These are phyloP conservation scores for Cairina moschata DNA, from an alignment of 2,113 vertebrate genomes.

Conservation along the genomic window DNA sequence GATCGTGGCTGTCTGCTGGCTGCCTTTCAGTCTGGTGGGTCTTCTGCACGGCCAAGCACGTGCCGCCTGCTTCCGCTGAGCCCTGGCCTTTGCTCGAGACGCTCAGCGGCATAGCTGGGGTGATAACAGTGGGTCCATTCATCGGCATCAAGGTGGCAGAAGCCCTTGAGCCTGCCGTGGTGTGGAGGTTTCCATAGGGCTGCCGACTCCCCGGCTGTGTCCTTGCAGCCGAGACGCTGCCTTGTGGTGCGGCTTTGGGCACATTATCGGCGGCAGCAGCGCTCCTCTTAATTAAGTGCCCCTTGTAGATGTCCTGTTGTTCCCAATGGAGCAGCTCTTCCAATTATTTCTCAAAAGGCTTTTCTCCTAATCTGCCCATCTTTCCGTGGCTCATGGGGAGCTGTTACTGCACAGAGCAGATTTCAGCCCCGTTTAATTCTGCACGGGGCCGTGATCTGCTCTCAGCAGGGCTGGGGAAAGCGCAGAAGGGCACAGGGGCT, in stretches of 20 bases:
- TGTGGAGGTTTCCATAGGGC: background rate
- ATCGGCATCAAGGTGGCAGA: background rate
- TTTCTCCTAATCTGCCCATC: background rate
- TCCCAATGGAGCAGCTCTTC: slow-evolving; percentile 43
- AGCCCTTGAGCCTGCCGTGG: background rate
- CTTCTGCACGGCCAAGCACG: background rate
- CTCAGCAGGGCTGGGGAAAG: background rate
- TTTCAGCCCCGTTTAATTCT: background rate
- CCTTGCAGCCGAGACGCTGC: background rate
- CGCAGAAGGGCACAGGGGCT: background rate
- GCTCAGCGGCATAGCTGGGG: background rate
- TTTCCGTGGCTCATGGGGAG: background rate
- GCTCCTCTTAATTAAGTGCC: slow-evolving; percentile 34
- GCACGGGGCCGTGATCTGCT: fast-evolving
- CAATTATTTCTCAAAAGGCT: slow-evolving; percentile 56
- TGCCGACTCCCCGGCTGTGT: background rate
- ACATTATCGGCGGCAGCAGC: background rate
- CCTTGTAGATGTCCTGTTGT: background rate
- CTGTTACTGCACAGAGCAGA: background rate
- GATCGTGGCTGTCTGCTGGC: background rate
- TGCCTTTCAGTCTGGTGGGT: background rate
- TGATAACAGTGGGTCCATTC: background rate
- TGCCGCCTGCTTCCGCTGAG: background rate
- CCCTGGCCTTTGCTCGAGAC: background rate
- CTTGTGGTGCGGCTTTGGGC: slow-evolving; percentile 39